Evolutionary conservation across 2,888 invertebrate species (phyloP), one percentile per base, ranked within the genome.

Genomic region (Buathra laborator): DNA sequence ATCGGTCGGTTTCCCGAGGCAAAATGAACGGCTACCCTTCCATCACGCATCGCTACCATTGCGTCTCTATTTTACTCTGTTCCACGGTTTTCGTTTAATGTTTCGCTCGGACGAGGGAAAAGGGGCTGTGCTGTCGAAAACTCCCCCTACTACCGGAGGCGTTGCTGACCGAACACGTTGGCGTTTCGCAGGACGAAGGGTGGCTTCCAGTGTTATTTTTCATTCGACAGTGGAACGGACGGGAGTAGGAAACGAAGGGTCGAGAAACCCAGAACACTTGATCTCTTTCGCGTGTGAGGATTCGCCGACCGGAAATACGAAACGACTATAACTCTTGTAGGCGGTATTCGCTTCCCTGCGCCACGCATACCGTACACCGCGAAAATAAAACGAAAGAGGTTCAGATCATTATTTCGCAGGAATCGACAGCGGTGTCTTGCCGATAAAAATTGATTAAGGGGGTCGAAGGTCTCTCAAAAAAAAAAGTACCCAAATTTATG

Each of bases 1-100:
- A 76, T 70, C 70, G 46, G 62, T 24, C 24, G 19, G 46, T 44
- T 48, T 43, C 56, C 37, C 76, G 70, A 59, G 56, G 53, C 46
- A 44, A 75, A 84, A 84, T 80, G 80, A 76, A 71, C 83, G 71
- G 37, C 70, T 24, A 51, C 48, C 72, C 64, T 74, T 46, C 43
- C 16, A 19, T 62, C 24, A 37, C 24, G 24, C 24, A 24, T 44
- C 14, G 56, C 37, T 19, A 1, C 29, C 24, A 6, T 14, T n/a
- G 10, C 16, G 16, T 32, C 53, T 32, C 59, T 56, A 53, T 44
- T 16, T 32, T 12, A 24, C 24, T 12, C 32, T 19, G 48, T 62
- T 59, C 14, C 62, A 46, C 37, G 19, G 51, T 64, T 78, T 37
- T 70, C 78, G 32, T 56, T 56, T 53, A 46, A 56, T 67, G 16